These are phyloP conservation scores for Rhea americana DNA, from an alignment of 2,113 vertebrate genomes.

Conservation along the genomic window DNA sequence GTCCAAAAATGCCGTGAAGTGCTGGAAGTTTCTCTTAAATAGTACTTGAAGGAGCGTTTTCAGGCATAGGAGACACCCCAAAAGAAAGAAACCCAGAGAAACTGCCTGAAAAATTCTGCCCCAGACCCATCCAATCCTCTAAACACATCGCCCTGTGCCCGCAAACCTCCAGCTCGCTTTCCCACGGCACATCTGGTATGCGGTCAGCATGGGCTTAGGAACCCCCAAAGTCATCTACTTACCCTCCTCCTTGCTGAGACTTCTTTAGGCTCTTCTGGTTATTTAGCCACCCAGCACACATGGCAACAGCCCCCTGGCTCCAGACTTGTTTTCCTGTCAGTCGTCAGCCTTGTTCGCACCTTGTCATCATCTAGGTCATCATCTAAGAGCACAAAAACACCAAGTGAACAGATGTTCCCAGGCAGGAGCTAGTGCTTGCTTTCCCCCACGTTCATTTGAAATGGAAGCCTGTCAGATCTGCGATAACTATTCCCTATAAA, in stretches of 20 bases:
- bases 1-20: too few species aligned
- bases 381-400: too few species aligned
- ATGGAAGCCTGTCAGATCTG: too few species aligned
- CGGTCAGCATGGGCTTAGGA: rapidly evolving
- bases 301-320: rapidly evolving
- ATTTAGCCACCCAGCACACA: rapidly evolving
- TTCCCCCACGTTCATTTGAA: too few species aligned
- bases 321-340: rapidly evolving
- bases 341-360: background rate
- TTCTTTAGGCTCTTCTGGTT: background rate
- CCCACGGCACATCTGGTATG: background rate
- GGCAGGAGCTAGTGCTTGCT: too few species aligned
- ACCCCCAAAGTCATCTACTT: background rate
- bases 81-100: background rate
- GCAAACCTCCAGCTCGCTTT: background rate
- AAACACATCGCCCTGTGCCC: rapidly evolving
- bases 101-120: rapidly evolving
- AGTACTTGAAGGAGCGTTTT: background rate
- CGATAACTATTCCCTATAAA: too few species aligned
- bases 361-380: too few species aligned
- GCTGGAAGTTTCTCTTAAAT: rapidly evolving
- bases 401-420: too few species aligned
- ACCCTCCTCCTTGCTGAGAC: rapidly evolving
- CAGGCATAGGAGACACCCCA: too few species aligned
- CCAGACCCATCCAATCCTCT: rapidly evolving